Base-by-base conservation (phyloP, 1,140 invertebrate species). In the Melanaphis sacchari region DNA sequence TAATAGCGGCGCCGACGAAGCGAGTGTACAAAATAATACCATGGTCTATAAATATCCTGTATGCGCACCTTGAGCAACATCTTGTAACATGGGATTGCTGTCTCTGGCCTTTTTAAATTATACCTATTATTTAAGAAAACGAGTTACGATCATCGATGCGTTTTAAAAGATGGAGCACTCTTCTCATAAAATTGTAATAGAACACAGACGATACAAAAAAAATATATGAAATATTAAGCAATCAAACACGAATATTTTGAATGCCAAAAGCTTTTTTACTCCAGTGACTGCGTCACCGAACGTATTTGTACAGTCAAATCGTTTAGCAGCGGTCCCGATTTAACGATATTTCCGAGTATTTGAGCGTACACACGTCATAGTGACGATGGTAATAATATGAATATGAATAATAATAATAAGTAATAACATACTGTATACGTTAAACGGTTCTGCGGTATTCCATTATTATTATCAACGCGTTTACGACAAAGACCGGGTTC, bases 331-430 rank as follows among this genome's bases (percentile, higher is more conserved):
- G 26, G 84, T 6, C 41, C 41, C 24, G 41, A 43, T 87, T 85
- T 87, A 87, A 87, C 31, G 41, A 87, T n/a, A 46, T 46, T 87
- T 87, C 84, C 84, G 31, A 43, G 84, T 87, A 87, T 43, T 15
- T 11, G 31, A 18, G 8, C 31, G 59, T 15, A 26, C 11, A 11
- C 31, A 76, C 31, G 59, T 76, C 31, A 76, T 18, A 15, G 59
- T n/a, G 59, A n/a, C 18, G 59, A 66, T 66, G 59, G 59, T 66
- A n/a, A 66, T 76, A 76, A 76, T n/a, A n/a, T n/a, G n/a, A n/a
- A n/a, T n/a, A n/a, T n/a, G n/a, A n/a, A n/a, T 59, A 59, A 31
- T 59, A 26, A 26, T 66, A 66, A 66, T n/a, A 66, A 66, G 59
- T 59, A 43, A 43, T 43, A 15, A 21, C 46, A 11, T n/a, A 36